Evolutionary conservation across 2,113 vertebrate genomes (phyloP), one percentile per base, ranked within the genome.

Genomic region (Microcebus murinus): DNA sequence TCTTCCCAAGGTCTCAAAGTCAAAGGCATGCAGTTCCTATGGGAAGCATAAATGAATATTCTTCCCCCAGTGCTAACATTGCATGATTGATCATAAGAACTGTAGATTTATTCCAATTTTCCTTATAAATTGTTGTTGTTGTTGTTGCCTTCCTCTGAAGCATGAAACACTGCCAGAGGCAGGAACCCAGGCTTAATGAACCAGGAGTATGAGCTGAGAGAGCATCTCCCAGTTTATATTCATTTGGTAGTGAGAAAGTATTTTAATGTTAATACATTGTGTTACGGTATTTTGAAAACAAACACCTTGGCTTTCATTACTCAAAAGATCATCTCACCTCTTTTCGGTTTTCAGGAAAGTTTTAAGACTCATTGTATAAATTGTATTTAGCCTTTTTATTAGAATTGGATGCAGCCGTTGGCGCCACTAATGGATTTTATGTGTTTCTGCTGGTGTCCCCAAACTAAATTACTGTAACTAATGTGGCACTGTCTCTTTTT

Each of bases 381-480:
- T 93, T 91, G 90, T 95, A 90, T 97, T 97, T 97, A 96, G 90
- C 93, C 95, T 97, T 98, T 98, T 97, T 97, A 98, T 98, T 97
- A 98, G 95, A 83, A 97, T 94, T 93, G 81, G 90, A 96, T 97
- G 79, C 91, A 97, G 97, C 97, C 94, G 4, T 97, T 98, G 97
- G 94, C 87, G 76, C 96, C 95, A 52, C 94, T 98, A 98, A 98
- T 98, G 97, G 97, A 94, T 98, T 98, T 98, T 96, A 94, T 97
- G 97, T 98, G 94, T 97, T 98, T 97, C 96, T 97, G 95, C 96
- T 93, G 92, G 88, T 98, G 89, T 97, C 95, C 97, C 97, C 96
- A 96, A 97, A 98, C 83, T 88, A 98, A 98, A 98, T 97, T 94
- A 97, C 97, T 97, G 97, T 98, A 96, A 98, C 98, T 97, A 98